Percentiles rank a stretch among this genome's conserved stretches.
Evolutionary conservation across 2,113 vertebrate species (phyloP).

Genomic region (Oenanthe oenanthe): DNA sequence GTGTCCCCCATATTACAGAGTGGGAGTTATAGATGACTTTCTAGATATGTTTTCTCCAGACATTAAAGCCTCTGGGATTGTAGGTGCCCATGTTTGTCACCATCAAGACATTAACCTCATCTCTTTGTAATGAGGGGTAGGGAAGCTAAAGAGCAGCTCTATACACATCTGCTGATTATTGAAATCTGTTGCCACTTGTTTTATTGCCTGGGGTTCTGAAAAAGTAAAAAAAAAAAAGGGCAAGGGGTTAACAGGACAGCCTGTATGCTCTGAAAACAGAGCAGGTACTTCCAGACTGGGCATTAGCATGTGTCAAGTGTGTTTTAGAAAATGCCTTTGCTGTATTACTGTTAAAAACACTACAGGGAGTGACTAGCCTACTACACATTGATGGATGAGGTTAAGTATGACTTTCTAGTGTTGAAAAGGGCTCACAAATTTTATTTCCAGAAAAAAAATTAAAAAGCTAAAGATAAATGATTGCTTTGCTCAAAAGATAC

Average conservation of each 20-base stretch:
- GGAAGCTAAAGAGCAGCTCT: neutral
- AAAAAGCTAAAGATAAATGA: neutral
- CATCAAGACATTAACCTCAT: neutral
- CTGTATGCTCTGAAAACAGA: neutral
- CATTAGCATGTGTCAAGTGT: neutral
- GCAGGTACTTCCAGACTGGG: neutral
- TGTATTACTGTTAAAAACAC: neutral
- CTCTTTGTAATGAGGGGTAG: neutral
- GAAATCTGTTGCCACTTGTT: neutral
- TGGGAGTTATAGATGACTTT: neutral
- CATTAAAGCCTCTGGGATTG: neutral
- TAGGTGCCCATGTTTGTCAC: neutral
- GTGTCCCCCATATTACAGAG: fast-evolving
- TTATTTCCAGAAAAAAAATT: neutral
- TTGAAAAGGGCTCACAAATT: slow-evolving; percentile 40
- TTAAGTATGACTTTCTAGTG: neutral
- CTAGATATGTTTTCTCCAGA: neutral
- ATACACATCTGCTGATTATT: neutral
- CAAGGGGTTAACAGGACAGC: neutral
- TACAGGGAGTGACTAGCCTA: neutral
- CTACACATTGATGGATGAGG: slow-evolving; percentile 8
- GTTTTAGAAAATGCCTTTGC: neutral
- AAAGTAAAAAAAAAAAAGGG: neutral
- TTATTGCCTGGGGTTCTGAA: neutral
- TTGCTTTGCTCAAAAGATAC: slow-evolving; percentile 18